Evolutionary conservation across 2,797 vertebrate species (phyloP).

Genomic region (Poecilia picta): DNA sequence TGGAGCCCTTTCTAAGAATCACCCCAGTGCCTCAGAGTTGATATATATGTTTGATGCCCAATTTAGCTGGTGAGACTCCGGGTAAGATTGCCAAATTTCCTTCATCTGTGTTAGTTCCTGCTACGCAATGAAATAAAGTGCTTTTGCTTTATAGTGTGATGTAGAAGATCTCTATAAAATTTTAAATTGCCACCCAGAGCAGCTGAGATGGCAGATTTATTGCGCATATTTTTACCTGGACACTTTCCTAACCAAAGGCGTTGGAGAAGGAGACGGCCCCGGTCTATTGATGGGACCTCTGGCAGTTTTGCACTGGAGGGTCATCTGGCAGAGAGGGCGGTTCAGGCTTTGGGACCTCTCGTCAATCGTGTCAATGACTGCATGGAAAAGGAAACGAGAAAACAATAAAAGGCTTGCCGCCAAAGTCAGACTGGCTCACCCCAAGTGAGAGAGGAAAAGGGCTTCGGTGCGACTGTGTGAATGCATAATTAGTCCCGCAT

Average conservation of each 20-base stretch:
- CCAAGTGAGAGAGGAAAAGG: slow-evolving; percentile 40
- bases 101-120: slow-evolving; percentile 20
- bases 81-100: slow-evolving; percentile 28
- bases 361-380: slow-evolving; percentile 69
- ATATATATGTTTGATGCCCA: slow-evolving; percentile 54
- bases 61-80: slow-evolving; percentile 27
- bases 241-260: slow-evolving; percentile 20
- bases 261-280: slow-evolving; percentile 18
- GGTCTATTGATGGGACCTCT: slow-evolving; percentile 43
- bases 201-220: slow-evolving; percentile 22
- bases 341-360: slow-evolving; percentile 57
- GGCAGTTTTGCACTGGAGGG: slow-evolving; percentile 48
- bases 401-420: slow-evolving; percentile 67
- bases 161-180: slow-evolving; percentile 30
- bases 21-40: slow-evolving; percentile 37
- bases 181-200: slow-evolving; percentile 27
- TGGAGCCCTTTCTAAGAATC: slow-evolving; percentile 43
- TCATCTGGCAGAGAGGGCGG: slow-evolving; percentile 58
- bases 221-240: slow-evolving; percentile 39
- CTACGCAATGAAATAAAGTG: slow-evolving; percentile 16
- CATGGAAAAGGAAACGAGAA: slow-evolving; percentile 70
- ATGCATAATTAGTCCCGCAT: slow-evolving; percentile 74
- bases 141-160: slow-evolving; percentile 24
- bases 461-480: slow-evolving; percentile 50
- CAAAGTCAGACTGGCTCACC: slow-evolving; percentile 51